Evolutionary conservation across 1,140 invertebrate genomes (phyloP).

Genomic region (Brachionus calyciflorus): DNA sequence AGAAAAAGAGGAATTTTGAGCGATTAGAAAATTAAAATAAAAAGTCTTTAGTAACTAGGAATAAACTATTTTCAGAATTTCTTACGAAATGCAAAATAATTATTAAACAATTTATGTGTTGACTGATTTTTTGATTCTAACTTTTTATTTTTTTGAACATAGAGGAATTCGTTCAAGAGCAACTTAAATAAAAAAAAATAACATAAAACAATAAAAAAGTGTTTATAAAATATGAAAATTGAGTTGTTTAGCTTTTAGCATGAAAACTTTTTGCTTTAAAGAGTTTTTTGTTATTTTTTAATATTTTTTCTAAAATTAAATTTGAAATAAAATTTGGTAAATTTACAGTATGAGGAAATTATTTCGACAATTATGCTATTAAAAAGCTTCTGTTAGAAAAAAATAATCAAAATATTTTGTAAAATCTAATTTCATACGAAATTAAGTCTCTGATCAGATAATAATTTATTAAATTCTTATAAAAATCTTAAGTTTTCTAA

Average conservation of each 20-base stretch:
- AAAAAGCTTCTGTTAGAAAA: too few relatives aligned
- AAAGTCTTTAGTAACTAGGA: constrained; percentile 6
- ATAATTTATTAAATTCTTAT: too few relatives aligned
- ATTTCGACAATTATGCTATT: too few relatives aligned
- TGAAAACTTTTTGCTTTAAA: not conserved
- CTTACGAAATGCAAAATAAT: not conserved
- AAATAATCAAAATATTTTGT: too few relatives aligned
- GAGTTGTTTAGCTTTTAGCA: constrained; percentile 29
- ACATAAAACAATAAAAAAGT: not conserved
- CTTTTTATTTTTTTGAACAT: not conserved
- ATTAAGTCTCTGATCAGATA: too few relatives aligned
- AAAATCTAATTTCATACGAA: too few relatives aligned
- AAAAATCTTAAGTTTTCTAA: too few relatives aligned
- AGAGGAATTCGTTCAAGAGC: constrained; percentile 38
- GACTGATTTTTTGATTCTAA: constrained; percentile 31
- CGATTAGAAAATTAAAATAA: constrained; percentile 3
- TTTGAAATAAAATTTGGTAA: too few relatives aligned
- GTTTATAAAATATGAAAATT: too few relatives aligned
- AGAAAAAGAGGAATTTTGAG: not conserved
- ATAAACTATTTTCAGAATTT: too few relatives aligned
- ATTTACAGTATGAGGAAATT: too few relatives aligned
- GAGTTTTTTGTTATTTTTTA: not conserved
- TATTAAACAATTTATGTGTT: constrained; percentile 26
- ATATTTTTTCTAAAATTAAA: too few relatives aligned
- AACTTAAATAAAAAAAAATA: constrained; percentile 30